These are phyloP conservation scores for Diaperis boleti DNA, from an alignment of 2,888 invertebrate species.

Conservation along the genomic window DNA sequence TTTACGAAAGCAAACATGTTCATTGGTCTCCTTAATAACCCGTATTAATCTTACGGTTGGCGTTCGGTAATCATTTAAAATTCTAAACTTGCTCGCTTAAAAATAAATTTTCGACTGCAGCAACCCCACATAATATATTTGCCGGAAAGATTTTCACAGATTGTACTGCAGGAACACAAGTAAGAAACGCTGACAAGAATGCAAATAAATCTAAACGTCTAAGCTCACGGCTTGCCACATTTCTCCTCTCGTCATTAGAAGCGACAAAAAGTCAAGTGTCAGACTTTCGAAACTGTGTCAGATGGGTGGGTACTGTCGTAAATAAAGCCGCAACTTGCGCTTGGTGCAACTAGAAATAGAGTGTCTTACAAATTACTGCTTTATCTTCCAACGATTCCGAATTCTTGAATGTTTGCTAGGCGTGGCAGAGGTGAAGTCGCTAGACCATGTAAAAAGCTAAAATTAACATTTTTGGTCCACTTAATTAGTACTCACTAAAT, in stretches of 20 bases:
- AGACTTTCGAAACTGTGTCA: slow-evolving; percentile 28
- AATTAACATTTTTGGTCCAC: slow-evolving; percentile 14
- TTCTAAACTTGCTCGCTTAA: slow-evolving; percentile 46
- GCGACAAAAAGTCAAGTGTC: slow-evolving; percentile 20
- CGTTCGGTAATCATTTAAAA: slow-evolving; percentile 42
- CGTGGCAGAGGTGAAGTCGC: slow-evolving; percentile 36
- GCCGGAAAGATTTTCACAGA: slow-evolving; percentile 44
- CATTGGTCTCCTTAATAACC: slow-evolving; percentile 51
- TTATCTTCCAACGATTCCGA: slow-evolving; percentile 33
- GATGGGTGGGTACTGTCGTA: slow-evolving; percentile 31
- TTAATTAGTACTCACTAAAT: slow-evolving; percentile 2
- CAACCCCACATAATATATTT: slow-evolving; percentile 50
- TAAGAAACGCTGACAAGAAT: slow-evolving; percentile 28
- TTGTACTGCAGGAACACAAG: slow-evolving; percentile 23
- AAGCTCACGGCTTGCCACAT: slow-evolving; percentile 6
- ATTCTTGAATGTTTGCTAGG: slow-evolving; percentile 29
- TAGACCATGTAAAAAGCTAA: slow-evolving; percentile 39
- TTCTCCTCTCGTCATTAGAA: slow-evolving; percentile 17
- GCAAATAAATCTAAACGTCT: slow-evolving; percentile 38
- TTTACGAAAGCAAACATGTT: slow-evolving; percentile 49
- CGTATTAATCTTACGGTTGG: slow-evolving; percentile 50
- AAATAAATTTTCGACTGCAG: slow-evolving; percentile 48
- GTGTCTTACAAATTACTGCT: slow-evolving; percentile 39
- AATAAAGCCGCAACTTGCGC: slow-evolving; percentile 27
- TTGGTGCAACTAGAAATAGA: slow-evolving; percentile 10